Evolutionary conservation across 1,140 invertebrate species (phyloP), one percentile per base, ranked within the genome.

Genomic region (Copidosoma floridanum): DNA sequence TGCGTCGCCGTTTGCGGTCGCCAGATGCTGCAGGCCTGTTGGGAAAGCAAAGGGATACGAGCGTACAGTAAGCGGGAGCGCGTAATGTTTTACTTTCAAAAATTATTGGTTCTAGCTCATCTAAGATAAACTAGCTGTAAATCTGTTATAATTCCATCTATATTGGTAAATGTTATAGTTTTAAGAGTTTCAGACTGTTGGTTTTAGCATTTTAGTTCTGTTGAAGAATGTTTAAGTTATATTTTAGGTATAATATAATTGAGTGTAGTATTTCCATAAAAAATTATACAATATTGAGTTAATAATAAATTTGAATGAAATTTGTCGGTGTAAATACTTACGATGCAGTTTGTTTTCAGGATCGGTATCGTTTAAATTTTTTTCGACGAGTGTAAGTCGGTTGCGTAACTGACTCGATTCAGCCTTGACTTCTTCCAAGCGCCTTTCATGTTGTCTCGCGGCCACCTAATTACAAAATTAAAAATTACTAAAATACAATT

Each of bases 351-450:
- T 79, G 20, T 64, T 54, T 50, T 80, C 76, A 1, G 73, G 38
- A 65, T 79, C 77, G n/a, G 44, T 46, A 7, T 81, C 72, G 59
- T 75, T 79, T 32, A 83, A 68, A 67, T 78, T 82, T 65, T 84
- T 80, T 68, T 85, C 84, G 16, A 81, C 69, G 14, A 85, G 68
- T 2, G 89, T 89, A 23, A 92, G 77, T 65, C 89, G 84, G 68
- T 89, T 85, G 44, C 90, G 81, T 61, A 92, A 77, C 61, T 88
- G 85, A 21, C 88, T 83, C 1, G 89, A 85, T 76, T 92, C 90
- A 40, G 86, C 85, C 68, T 86, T 85, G 5, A 86, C 82, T 71
- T 92, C 91, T 73, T 92, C 90, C 26, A 90, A 82, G 63, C 86
- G 87, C 24, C 90, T 82, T 70, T 90, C 87, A 27, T 86, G 85